A percentile compares a stretch with the other conserved stretches of the same genome.
phyloP scores from a whole-genome alignment of 2,113 vertebrate genomes.

The Eonycteris spelaea region DNA sequence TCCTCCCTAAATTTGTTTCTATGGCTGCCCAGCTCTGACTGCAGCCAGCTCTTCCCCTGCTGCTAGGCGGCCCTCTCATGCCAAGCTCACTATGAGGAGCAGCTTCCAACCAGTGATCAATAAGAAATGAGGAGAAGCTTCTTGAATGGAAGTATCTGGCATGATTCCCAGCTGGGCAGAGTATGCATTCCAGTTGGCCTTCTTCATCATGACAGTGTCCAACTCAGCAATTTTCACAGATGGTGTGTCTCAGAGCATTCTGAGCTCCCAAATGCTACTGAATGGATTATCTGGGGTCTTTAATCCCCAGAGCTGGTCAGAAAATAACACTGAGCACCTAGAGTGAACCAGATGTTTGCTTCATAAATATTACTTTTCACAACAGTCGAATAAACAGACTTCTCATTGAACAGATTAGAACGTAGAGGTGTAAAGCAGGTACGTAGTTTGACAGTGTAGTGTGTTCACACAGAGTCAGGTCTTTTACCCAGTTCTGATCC shows the following conservation, averaged over 20 bases:
- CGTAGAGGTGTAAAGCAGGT: not conserved
- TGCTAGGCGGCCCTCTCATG: constrained; percentile 26
- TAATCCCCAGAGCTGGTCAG: not conserved
- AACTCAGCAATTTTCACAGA: constrained; percentile 57
- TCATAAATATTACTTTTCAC: not conserved
- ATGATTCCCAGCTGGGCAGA: constrained; percentile 47
- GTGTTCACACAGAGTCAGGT: not conserved
- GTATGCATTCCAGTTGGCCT: constrained; percentile 62
- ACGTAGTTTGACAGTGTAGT: not conserved
- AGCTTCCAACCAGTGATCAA: constrained; percentile 53
- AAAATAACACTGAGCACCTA: not conserved
- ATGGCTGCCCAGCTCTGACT: constrained; percentile 31
- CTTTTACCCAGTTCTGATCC: not conserved
- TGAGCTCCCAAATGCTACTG: constrained; percentile 18
- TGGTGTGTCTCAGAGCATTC: constrained; percentile 42
- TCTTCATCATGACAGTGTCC: constrained; percentile 37
- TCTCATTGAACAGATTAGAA: not conserved
- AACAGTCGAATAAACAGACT: not conserved
- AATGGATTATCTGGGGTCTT: not conserved
- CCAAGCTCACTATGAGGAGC: constrained; percentile 39
- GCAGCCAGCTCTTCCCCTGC: not conserved
- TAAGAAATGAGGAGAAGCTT: constrained; percentile 58
- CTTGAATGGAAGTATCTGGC: constrained; percentile 70
- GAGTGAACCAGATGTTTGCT: not conserved
- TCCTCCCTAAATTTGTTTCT: constrained; percentile 10